These are phyloP conservation scores for Orthosia gracilis DNA, from an alignment of 2,888 invertebrate species.

Conservation along the genomic window DNA sequence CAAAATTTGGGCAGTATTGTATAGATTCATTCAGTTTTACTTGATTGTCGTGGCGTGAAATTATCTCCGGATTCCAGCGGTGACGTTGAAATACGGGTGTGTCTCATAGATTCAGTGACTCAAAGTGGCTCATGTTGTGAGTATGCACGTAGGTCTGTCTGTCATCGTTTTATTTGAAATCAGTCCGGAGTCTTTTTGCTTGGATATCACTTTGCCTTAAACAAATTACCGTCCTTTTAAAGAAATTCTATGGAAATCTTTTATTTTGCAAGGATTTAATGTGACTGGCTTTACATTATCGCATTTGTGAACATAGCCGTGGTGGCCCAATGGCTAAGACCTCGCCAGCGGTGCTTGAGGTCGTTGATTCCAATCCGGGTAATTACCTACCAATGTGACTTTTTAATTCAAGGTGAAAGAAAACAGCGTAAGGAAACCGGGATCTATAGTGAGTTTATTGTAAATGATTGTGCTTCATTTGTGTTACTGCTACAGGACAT, in stretches of 20 bases:
- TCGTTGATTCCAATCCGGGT: too few species aligned
- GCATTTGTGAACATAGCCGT: neutral
- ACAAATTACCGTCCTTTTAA: neutral
- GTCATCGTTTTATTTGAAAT: neutral
- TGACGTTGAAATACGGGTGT: conserved; percentile 30
- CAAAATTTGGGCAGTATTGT: conserved; percentile 31
- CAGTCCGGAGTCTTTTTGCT: neutral
- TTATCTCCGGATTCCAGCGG: conserved; percentile 30
- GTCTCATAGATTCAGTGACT: conserved; percentile 16
- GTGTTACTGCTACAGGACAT: too few species aligned
- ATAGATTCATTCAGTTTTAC: conserved; percentile 40
- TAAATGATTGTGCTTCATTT: too few species aligned
- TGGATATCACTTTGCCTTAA: neutral
- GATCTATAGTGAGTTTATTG: too few species aligned
- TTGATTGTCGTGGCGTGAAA: conserved; percentile 21
- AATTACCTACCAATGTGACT: too few species aligned
- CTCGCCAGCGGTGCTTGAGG: too few species aligned
- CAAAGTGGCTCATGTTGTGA: conserved; percentile 1
- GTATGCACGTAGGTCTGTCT: neutral
- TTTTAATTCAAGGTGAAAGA: too few species aligned
- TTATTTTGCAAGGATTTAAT: neutral
- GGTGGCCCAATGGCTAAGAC: too few species aligned
- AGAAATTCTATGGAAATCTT: neutral
- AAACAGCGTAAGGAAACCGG: too few species aligned
- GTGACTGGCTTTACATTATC: neutral